Evolutionary conservation across 2,113 vertebrate genomes (phyloP).

Genomic region (Eurystomus gularis): DNA sequence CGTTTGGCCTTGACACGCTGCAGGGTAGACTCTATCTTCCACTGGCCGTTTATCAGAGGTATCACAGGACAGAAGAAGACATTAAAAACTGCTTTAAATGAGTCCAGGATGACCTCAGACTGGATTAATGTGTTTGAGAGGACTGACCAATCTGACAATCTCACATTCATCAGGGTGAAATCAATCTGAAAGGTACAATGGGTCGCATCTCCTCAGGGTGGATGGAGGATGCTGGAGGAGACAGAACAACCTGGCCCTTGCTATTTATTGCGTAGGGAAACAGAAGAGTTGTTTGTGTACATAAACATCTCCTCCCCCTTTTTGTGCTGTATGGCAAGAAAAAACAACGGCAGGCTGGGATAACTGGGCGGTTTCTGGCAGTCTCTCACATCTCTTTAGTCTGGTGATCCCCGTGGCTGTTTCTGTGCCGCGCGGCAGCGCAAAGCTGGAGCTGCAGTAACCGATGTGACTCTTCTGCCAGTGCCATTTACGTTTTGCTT

Average conservation of each 20-base stretch:
- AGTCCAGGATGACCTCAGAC: conserved; percentile 41
- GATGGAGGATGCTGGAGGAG: neutral
- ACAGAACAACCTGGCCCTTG: neutral
- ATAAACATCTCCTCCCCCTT: neutral
- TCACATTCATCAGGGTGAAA: conserved; percentile 36
- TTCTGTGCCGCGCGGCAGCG: neutral
- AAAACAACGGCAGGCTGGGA: neutral
- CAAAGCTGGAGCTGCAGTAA: neutral
- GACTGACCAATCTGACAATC: conserved; percentile 23
- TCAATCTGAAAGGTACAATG: conserved; percentile 32
- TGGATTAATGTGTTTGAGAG: conserved; percentile 49
- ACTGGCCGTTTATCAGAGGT: conserved; percentile 32
- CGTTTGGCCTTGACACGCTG: conserved; percentile 35
- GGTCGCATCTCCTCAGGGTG: neutral
- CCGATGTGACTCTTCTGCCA: neutral
- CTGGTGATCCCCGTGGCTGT: neutral
- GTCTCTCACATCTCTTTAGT: neutral
- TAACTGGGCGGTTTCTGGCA: neutral
- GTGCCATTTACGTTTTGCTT: conserved; percentile 39
- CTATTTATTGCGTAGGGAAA: neutral
- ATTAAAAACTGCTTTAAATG: conserved; percentile 47
- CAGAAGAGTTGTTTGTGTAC: neutral
- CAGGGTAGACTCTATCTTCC: neutral
- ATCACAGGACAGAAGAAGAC: neutral
- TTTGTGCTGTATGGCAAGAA: neutral